Percentiles rank a stretch among this genome's conserved stretches.
Conservation (phyloP, 2,797 vertebrate genomes). For the Kryptolebias ocellatus region DNA sequence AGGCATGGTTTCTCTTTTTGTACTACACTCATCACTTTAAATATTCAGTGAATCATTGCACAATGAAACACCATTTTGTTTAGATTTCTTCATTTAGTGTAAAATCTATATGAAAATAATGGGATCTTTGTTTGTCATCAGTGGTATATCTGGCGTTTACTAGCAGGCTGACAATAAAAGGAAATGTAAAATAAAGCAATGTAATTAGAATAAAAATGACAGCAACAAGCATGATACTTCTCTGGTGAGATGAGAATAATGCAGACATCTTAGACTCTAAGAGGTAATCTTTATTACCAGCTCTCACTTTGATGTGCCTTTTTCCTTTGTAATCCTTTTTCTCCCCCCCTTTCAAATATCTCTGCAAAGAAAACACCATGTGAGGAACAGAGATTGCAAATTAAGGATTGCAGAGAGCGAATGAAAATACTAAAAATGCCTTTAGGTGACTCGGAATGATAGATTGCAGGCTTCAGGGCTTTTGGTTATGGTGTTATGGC, state of each 20-base stretch:
- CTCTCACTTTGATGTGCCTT: slow-evolving; percentile 67
- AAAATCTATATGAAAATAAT: slow-evolving; percentile 28
- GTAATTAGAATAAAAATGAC: neutral
- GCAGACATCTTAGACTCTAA: slow-evolving; percentile 52
- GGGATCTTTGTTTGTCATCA: slow-evolving; percentile 17
- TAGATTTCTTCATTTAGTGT: slow-evolving; percentile 14
- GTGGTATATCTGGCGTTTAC: slow-evolving; percentile 36
- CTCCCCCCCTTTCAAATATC: slow-evolving; percentile 33
- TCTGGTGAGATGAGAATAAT: slow-evolving; percentile 54
- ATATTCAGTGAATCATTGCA: slow-evolving; percentile 19
- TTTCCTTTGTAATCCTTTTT: slow-evolving; percentile 32
- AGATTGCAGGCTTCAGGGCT: slow-evolving; percentile 38
- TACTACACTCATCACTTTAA: slow-evolving; percentile 5
- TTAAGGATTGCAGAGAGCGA: slow-evolving; percentile 19
- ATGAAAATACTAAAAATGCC: slow-evolving; percentile 12
- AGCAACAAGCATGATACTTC: slow-evolving; percentile 14
- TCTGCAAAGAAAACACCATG: slow-evolving; percentile 47
- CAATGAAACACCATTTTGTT: slow-evolving; percentile 8
- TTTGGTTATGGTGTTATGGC: slow-evolving; percentile 29
- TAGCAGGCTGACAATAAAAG: slow-evolving; percentile 9
- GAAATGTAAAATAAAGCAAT: slow-evolving; percentile 8
- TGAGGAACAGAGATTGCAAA: slow-evolving; percentile 54
- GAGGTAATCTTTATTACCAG: slow-evolving; percentile 67
- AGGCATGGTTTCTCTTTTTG: slow-evolving; percentile 24
- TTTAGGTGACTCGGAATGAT: slow-evolving; percentile 51